Base-by-base conservation (phyloP, 1,140 invertebrate genomes). In the Caerostris darwini region DNA sequence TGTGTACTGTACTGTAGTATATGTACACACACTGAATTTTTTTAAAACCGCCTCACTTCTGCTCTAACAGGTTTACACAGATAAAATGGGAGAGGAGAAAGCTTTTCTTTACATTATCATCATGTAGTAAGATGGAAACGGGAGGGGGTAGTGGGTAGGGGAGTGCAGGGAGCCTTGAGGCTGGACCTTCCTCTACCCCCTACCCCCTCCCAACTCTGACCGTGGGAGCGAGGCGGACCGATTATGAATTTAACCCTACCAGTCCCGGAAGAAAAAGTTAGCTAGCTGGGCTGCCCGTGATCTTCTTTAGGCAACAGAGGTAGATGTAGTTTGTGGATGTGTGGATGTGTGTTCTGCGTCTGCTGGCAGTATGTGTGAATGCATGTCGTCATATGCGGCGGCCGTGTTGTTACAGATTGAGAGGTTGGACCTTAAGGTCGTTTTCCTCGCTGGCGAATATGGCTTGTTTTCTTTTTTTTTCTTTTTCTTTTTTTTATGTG, bases 171-270 rank as follows among this genome's bases (percentile, higher is more conserved):
- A 83, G 56, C 82, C 82, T 83, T 83, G 82, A 77, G 71, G 71
- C 71, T 77, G 71, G 71, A 67, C 61, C 14, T 14, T 50, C 71
- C 34, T 10, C 53, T 12, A 19, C 10, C 3, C 50, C 50, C 71
- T 12, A 5, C 53, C 83, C 82, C 56, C 54, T 5, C 54, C 50
- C 81, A 34, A 54, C 7, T 14, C 57, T 85, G 83, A 85, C 83
- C 83, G 83, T 85, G 83, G 83, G 83, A 85, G 54, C 83, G 54
- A 58, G 83, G 83, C 57, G 83, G 57, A 85, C 83, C 83, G 83
- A 85, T 85, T 85, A 85, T 59, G 83, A 58, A 59, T 85, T 85
- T 85, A 85, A 85, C 83, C 83, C 83, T 57, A 59, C 58, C 83
- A n/a, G 19, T 50, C 83, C 83, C 54, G 83, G 58, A 85, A 56